Percentiles rank a stretch among this genome's conserved stretches.
These are phyloP conservation scores for Caradrina kadenii DNA, from an alignment of 2,888 invertebrate species.

Conservation along the genomic window DNA sequence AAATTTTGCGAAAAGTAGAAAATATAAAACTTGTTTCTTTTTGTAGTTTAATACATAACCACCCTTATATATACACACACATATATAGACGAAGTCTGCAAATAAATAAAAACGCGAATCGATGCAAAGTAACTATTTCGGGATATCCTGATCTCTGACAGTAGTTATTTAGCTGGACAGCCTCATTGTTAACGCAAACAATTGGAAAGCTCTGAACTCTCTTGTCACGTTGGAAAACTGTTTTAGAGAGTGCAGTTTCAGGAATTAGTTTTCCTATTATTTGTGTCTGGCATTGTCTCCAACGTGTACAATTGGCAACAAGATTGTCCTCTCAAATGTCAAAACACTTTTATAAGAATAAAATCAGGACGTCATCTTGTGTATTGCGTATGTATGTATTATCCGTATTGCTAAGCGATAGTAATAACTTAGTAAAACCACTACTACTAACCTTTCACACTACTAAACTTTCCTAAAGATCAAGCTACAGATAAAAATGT, in stretches of 20 bases:
- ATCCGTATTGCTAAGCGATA: not conserved
- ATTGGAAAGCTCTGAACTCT: not conserved
- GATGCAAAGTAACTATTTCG: not conserved
- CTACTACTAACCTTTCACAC: too few relatives aligned
- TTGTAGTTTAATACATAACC: not conserved
- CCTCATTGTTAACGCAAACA: not conserved
- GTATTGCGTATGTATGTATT: not conserved
- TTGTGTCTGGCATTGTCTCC: not conserved
- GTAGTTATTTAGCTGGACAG: not conserved
- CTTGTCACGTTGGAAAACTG: not conserved
- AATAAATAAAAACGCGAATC: not conserved
- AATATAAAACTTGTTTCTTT: not conserved
- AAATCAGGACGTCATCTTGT: not conserved
- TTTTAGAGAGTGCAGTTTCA: not conserved
- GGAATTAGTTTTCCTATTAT: not conserved
- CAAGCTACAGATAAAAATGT: slow-evolving; percentile 11
- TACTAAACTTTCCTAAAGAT: slow-evolving; percentile 12
- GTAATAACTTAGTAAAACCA: not conserved
- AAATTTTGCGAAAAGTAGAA: not conserved
- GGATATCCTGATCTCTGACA: too few relatives aligned
- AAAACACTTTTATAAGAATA: not conserved
- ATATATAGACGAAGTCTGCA: not conserved
- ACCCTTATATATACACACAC: not conserved
- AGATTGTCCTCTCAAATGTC: too few relatives aligned
- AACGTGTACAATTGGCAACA: too few relatives aligned